phyloP scores from a whole-genome alignment of 2,888 invertebrate species.

The Lingula anatina region DNA sequence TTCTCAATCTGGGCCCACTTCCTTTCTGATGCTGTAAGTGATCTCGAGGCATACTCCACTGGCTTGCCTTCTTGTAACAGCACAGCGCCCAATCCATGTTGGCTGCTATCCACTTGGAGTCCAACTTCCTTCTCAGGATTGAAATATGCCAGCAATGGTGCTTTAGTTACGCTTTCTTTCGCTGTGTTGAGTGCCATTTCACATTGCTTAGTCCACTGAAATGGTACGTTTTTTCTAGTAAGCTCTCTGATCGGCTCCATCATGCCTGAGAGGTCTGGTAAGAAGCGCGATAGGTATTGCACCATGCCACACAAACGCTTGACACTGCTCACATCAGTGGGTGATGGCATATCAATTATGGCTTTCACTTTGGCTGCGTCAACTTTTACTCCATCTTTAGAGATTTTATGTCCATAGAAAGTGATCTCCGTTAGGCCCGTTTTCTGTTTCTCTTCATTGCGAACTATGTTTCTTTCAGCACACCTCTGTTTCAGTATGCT shows the following conservation, averaged over 20 bases:
- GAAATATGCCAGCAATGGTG: conserved; percentile 12
- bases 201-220: conserved; percentile 11
- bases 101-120: conserved; percentile 17
- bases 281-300: conserved; percentile 11
- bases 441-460: conserved; percentile 9
- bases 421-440: not conserved
- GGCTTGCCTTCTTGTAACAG: conserved; percentile 16
- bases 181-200: conserved; percentile 10
- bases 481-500: conserved; percentile 5
- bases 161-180: conserved; percentile 11
- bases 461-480: conserved; percentile 6
- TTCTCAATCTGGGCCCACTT: conserved; percentile 23
- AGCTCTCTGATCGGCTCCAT: conserved; percentile 8
- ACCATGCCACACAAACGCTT: conserved; percentile 17
- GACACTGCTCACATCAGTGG: conserved; percentile 14
- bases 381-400: conserved; percentile 12
- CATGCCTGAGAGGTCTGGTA: conserved; percentile 4
- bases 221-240: conserved; percentile 8
- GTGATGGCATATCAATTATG: conserved; percentile 10
- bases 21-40: conserved; percentile 12
- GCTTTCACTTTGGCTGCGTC: conserved; percentile 13
- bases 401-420: conserved; percentile 15
- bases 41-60: conserved; percentile 15
- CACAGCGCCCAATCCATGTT: conserved; percentile 14
- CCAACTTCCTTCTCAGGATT: conserved; percentile 12